Evolutionary conservation across 2,113 vertebrate genomes (phyloP), one percentile per base, ranked within the genome.

Genomic region (Callionymus lyra): DNA sequence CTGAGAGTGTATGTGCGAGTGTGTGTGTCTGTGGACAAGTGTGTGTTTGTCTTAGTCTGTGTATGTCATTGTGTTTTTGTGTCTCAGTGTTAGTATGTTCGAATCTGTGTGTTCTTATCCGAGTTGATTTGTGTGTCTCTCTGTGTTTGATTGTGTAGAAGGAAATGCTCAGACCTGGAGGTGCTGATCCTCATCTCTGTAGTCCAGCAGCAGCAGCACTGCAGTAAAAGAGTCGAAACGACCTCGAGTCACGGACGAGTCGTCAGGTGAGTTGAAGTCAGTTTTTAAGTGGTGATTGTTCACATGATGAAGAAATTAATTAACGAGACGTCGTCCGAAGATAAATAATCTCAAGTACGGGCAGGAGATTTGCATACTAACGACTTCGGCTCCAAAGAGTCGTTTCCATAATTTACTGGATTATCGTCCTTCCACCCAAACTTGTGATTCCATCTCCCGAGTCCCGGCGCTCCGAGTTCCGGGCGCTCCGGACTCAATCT

Each of bases 301-400:
- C n/a, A n/a, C n/a, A 75, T 72, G 64, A 61, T 62, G 71, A 65
- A 70, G 18, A 82, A 80, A 82, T 83, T 72, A 82, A 82, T 75
- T 69, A 77, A 53, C 56, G 41, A 45, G 71, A 48, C 62, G 74
- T 76, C 72, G 44, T 63, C 66, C 53, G 35, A 76, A 76, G 69
- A 82, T 76, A 83, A 79, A 82, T 75, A 77, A 80, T 69, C 73
- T 81, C 65, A 81, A 80, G 79, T 77, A 76, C 80, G 80, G 82
- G 80, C 57, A 60, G 70, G 65, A 59, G 67, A 86, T 86, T 85
- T 82, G 79, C 83, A 86, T 84, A 83, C 81, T 84, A 85, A 85
- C 85, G 83, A 82, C 79, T 69, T 16, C 32, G 2, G 56, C 2
- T 74, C 74, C 69, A 71, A 71, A 73, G 63, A 63, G 65, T 66